A percentile compares a stretch with the other conserved stretches of the same genome.
These are phyloP conservation scores for Neoascia interrupta DNA, from an alignment of 2,888 invertebrate genomes.

Conservation along the genomic window DNA sequence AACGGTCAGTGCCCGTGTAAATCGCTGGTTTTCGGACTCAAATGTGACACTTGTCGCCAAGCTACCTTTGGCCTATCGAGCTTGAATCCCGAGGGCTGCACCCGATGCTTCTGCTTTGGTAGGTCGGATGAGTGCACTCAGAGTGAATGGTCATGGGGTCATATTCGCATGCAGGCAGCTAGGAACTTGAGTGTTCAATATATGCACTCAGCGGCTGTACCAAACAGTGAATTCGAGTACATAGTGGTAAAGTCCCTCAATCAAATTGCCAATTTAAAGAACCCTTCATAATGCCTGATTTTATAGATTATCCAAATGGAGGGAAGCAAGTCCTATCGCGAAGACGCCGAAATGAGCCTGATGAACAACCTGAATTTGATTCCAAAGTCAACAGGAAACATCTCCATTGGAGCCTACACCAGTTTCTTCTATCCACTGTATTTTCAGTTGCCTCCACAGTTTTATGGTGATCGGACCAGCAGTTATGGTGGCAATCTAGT, in stretches of 20 bases:
- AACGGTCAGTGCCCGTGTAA: conserved; percentile 94
- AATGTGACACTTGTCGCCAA: conserved; percentile 90
- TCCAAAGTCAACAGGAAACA: conserved; percentile 81
- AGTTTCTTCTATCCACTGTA: conserved; percentile 78
- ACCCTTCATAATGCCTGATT: neutral
- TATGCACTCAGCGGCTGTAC: conserved; percentile 73
- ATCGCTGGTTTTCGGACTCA: conserved; percentile 90
- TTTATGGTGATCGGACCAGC: conserved; percentile 91
- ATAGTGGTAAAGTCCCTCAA: conserved; percentile 76
- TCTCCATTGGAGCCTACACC: conserved; percentile 78
- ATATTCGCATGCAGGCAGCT: conserved; percentile 84
- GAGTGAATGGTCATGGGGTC: conserved; percentile 90
- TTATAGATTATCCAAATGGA: conserved; percentile 75
- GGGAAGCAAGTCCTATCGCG: conserved; percentile 76
- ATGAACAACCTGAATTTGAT: conserved; percentile 84
- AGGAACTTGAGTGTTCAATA: conserved; percentile 80
- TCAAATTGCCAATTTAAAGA: neutral
- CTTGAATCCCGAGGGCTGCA: conserved; percentile 92
- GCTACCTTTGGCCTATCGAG: conserved; percentile 92
- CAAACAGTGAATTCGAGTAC: conserved; percentile 77
- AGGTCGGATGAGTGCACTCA: conserved; percentile 89
- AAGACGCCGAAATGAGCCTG: conserved; percentile 80
- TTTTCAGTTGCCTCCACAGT: conserved; percentile 85
- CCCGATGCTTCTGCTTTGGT: conserved; percentile 97
- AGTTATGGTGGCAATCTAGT: conserved; percentile 95